phyloP scores from a whole-genome alignment of 2,113 vertebrate species.

The Chaetodon auriga region DNA sequence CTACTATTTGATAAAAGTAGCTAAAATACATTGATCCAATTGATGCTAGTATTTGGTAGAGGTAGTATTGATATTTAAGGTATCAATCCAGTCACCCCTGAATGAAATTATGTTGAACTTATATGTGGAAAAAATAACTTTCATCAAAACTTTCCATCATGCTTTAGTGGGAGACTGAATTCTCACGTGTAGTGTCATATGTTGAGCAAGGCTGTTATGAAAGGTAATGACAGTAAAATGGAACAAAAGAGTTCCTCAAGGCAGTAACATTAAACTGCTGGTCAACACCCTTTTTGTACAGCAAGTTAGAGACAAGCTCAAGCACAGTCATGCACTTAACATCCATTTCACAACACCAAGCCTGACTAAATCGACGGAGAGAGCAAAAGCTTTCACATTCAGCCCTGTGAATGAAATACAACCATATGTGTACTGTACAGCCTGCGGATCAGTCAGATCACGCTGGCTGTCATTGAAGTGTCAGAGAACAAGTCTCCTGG shows the following conservation, averaged over 20 bases:
- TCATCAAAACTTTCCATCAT: not conserved
- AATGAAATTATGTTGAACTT: not conserved
- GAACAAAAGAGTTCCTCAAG: slow-evolving; percentile 52
- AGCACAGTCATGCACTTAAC: slow-evolving; percentile 27
- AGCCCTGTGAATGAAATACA: not conserved
- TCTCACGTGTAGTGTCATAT: not conserved
- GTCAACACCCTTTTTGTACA: slow-evolving; percentile 47
- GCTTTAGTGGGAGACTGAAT: not conserved
- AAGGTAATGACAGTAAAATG: slow-evolving; percentile 23
- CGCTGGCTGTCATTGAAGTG: not conserved
- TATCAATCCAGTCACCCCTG: not conserved
- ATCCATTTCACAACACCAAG: slow-evolving; percentile 38
- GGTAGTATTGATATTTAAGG: not conserved
- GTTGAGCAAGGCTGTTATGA: not conserved
- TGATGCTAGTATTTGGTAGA: too few species aligned
- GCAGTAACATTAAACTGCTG: slow-evolving; percentile 45
- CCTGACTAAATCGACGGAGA: not conserved
- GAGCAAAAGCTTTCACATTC: not conserved
- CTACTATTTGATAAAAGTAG: not conserved
- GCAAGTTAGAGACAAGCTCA: slow-evolving; percentile 43
- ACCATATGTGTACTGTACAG: not conserved
- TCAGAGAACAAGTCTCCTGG: slow-evolving; percentile 2
- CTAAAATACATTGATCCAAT: too few species aligned
- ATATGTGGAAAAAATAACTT: not conserved
- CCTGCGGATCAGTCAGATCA: not conserved